Evolutionary conservation across 2,888 invertebrate genomes (phyloP), one percentile per base, ranked within the genome.

Genomic region (Morpho deidamia): DNA sequence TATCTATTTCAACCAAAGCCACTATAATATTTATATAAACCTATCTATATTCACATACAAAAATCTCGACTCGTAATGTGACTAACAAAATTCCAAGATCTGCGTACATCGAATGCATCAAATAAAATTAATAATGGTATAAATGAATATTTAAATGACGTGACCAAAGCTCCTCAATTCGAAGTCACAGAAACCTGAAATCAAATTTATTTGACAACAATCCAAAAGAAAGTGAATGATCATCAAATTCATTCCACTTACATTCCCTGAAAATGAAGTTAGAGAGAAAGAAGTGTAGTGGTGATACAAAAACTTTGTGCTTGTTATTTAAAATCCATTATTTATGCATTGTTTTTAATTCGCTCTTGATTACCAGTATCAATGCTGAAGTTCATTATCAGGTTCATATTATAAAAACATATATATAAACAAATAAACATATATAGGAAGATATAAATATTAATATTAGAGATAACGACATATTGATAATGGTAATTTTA

Each of bases 241-340:
- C 80, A 83, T 81, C 81, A 83, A 82, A 79, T 81, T 85, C 87
- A 86, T 86, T 86, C 85, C 86, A 86, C 83, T 85, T 86, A 82
- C 86, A 85, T 83, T 84, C 79, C 85, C 82, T 82, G 81, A 75
- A 83, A 82, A 70, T 77, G 74, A 76, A 76, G 76, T 81, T 78
- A 74, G 78, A 78, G 80, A 74, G 77, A 69, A 78, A 82, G 74
- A 80, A 73, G 80, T 83, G 82, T 81, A 82, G 82, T 79, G 81
- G 84, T 84, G 82, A 83, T 85, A 83, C 78, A 81, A 84, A 86
- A 84, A 79, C 76, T 70, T 65, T 74, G 73, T 75, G 81, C 79
- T 67, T 74, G 81, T 87, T 84, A 86, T 81, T 84, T 76, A 75
- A 81, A 76, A 78, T 75, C 76, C 71, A 74, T 72, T 70, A 76